Conservation (phyloP, 2,113 vertebrate species). For the Ciconia stormi region DNA sequence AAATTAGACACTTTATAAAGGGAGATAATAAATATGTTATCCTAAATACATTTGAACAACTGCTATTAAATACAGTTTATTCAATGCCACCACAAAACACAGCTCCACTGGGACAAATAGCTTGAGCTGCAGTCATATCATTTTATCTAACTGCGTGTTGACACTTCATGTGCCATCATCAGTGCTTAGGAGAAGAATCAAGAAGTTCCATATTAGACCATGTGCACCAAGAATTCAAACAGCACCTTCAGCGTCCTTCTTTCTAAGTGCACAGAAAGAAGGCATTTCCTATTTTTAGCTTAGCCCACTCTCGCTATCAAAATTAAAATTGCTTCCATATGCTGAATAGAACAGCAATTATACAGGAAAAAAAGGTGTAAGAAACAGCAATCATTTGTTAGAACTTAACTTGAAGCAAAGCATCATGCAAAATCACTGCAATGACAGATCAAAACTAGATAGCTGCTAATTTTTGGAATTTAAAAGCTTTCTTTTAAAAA, state of each 20-base stretch:
- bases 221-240: neutral
- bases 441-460: neutral
- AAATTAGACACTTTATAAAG: neutral
- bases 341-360: neutral
- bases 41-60: neutral
- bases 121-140: neutral
- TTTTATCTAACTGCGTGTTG: neutral
- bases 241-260: neutral
- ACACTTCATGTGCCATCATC: neutral
- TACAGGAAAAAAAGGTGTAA: neutral
- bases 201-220: neutral
- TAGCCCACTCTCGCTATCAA: constrained; percentile 13
- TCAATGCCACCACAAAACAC: neutral
- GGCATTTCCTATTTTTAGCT: constrained; percentile 9
- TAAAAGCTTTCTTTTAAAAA: neutral
- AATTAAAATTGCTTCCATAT: constrained; percentile 16
- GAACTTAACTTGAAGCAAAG: neutral
- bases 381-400: neutral
- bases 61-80: neutral
- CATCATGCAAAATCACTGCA: neutral
- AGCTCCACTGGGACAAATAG: neutral
- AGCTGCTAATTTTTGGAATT: neutral
- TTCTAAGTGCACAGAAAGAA: neutral
- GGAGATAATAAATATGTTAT: neutral
- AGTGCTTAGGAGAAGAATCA: neutral